phyloP scores from a whole-genome alignment of 2,888 invertebrate genomes.

The Tipula helvola region DNA sequence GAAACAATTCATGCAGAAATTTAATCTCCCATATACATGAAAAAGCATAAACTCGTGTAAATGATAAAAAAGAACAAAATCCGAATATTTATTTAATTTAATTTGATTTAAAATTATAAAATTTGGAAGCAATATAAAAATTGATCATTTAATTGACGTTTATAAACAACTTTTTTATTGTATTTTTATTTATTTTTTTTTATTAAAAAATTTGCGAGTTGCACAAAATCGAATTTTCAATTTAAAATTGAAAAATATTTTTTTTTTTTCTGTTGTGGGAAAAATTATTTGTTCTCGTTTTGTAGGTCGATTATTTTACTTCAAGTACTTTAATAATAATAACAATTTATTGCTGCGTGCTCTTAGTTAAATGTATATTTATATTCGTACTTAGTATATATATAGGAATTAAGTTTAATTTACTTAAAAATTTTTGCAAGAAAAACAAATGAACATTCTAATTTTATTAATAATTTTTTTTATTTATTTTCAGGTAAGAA shows the following conservation, averaged over 20 bases:
- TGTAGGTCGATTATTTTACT: not conserved
- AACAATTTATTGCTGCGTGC: not conserved
- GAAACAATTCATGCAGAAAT: too few species aligned
- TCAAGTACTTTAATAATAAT: not conserved
- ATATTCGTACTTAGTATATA: not conserved
- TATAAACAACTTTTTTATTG: not conserved
- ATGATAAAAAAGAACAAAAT: not conserved
- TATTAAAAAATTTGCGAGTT: not conserved
- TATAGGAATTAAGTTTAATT: not conserved
- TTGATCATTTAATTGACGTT: constrained; percentile 5
- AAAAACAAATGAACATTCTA: not conserved
- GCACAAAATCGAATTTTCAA: not conserved
- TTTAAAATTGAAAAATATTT: not conserved
- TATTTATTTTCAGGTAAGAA: not conserved
- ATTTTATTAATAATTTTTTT: not conserved
- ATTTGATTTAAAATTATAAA: not conserved
- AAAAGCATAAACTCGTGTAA: too few species aligned
- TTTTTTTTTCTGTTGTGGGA: not conserved
- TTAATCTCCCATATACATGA: too few species aligned
- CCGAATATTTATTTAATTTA: not conserved
- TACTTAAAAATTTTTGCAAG: not conserved
- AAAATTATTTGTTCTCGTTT: not conserved
- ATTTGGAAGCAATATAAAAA: not conserved
- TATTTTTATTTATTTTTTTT: not conserved
- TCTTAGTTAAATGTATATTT: not conserved